Conservation (phyloP, 1,140 invertebrate genomes). For the Thereuonema tuberculata region DNA sequence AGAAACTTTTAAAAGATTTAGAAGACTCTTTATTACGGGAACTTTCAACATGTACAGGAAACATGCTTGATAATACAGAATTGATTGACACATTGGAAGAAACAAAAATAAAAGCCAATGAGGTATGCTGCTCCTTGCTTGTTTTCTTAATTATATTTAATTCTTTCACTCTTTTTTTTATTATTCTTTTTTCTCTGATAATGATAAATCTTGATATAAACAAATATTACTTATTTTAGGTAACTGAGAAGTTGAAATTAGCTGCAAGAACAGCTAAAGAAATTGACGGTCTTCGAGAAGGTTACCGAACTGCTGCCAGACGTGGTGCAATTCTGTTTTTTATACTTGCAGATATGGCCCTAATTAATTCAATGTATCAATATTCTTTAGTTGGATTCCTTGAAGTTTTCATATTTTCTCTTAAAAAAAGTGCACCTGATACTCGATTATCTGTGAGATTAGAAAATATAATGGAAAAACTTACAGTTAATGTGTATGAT, state of each 20-base stretch:
- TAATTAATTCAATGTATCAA: slow-evolving; percentile 79
- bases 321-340: slow-evolving; percentile 79
- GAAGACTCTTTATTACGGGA: slow-evolving; percentile 69
- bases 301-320: slow-evolving; percentile 63
- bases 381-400: slow-evolving; percentile 67
- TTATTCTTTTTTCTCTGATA: too few species aligned
- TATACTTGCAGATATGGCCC: slow-evolving; percentile 68
- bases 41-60: slow-evolving; percentile 65
- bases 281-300: slow-evolving; percentile 64
- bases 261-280: slow-evolving; percentile 55
- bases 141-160: neutral
- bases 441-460: slow-evolving; percentile 51
- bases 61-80: slow-evolving; percentile 81
- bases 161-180: too few species aligned
- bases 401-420: slow-evolving; percentile 60
- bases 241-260: slow-evolving; percentile 54
- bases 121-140: slow-evolving; percentile 31
- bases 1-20: slow-evolving; percentile 59
- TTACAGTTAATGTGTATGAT: slow-evolving; percentile 74
- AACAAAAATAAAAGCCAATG: slow-evolving; percentile 64
- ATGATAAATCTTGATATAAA: neutral
- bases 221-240: slow-evolving; percentile 29
- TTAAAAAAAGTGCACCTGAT: slow-evolving; percentile 63
- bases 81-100: slow-evolving; percentile 72
- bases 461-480: slow-evolving; percentile 61